phyloP scores from a whole-genome alignment of 2,888 invertebrate species.

The Apomyelois bistriatella region DNA sequence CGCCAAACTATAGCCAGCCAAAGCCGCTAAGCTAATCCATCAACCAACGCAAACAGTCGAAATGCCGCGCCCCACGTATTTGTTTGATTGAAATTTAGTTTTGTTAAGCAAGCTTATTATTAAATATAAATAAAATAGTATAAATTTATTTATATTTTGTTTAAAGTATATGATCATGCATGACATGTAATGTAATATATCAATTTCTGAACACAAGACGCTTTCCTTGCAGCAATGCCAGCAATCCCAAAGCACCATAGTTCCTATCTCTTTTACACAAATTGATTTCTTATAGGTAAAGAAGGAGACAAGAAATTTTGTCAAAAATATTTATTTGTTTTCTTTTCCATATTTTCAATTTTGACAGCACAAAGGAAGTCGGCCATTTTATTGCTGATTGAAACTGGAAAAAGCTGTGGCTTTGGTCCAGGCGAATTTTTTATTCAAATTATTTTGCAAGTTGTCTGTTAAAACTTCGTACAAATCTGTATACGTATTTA shows the following conservation, averaged over 20 bases:
- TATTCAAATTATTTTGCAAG: constrained; percentile 46
- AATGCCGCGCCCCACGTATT: too few species aligned
- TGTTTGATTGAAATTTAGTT: too few species aligned
- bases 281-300: constrained; percentile 33
- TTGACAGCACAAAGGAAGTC: constrained; percentile 78
- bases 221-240: constrained; percentile 5
- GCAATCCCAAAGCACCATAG: too few species aligned
- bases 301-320: background rate
- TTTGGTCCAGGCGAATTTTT: constrained; percentile 45
- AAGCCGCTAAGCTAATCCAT: too few species aligned
- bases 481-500: constrained; percentile 74
- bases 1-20: too few species aligned
- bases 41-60: too few species aligned
- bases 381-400: constrained; percentile 72
- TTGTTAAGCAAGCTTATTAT: too few species aligned
- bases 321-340: constrained; percentile 36
- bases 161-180: too few species aligned
- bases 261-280: constrained; percentile 44
- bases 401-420: constrained; percentile 52
- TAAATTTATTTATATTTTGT: too few species aligned
- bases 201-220: constrained; percentile 3
- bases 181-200: too few species aligned
- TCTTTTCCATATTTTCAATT: constrained; percentile 64
- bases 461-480: constrained; percentile 52
- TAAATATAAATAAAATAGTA: too few species aligned